Evolutionary conservation across 2,113 vertebrate genomes (phyloP), one percentile per base, ranked within the genome.

Genomic region (Rutilus rutilus): DNA sequence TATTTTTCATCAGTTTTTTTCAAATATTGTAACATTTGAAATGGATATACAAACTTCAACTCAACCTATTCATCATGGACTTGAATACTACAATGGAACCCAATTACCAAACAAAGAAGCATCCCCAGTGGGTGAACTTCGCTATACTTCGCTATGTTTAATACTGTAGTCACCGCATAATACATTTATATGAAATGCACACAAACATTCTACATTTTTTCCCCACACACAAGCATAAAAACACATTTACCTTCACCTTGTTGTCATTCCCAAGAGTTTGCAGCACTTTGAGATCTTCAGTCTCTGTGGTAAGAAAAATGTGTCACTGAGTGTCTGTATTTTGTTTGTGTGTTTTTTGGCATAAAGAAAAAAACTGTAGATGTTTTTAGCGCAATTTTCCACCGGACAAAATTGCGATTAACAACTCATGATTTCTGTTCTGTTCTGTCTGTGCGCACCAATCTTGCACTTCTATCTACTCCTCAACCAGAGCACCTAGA

Each of bases 221-320:
- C 2, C 17, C 10, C 23, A 74, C 23, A 52, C 57, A 12, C 57
- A 67, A 25, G 25, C 33, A 52, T 19, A 73, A 10, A 78, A 39
- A 73, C 27, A 3, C 50, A 7, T 89, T 76, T 90, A 99, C 98
- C 97, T 97, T 97, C 88, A 99, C 95, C 82, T 95, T 93, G 88
- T 99, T 93, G 82, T 99, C 97, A 64, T 90, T 97, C 86, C 96
- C 96, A 5, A 99, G 93, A 27, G 94, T 95, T 87, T 99, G 98
- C 19, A 95, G 89, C 82, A 99, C 94, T 94, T 97, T 99, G 52
- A 96, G 90, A 78, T 99, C 96, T 78, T 99, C 97, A 7, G 91
- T 94, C 78, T 97, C 98, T 99, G 54, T 21, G 19, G 0, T 39
- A 14, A 91, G 75, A 9, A 23, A 80, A 12, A 89, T 87, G 10